Base-by-base conservation (phyloP, 2,113 vertebrate genomes). In the Austrofundulus limnaeus region DNA sequence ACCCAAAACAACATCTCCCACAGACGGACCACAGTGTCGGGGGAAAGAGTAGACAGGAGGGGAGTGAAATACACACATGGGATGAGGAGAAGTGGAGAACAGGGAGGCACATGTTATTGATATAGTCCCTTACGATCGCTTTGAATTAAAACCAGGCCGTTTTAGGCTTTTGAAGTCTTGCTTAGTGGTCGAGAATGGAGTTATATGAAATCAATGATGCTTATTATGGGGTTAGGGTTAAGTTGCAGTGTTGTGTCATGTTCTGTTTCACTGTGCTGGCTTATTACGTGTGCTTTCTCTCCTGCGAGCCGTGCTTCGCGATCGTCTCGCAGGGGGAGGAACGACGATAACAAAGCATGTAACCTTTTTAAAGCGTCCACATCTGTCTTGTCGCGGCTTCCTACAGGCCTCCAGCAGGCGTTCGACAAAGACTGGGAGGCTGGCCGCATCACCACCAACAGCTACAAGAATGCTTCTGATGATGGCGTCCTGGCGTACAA, bases 401-500 rank as follows among this genome's bases (percentile, higher is more conserved):
- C 47, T 20, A 49, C 82, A 99, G 97, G 95, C 75, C 93, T 99
- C 72, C 97, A 99, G 89, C 93, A 96, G 70, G 95, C 96, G 0
- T 99, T 99, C 75, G 97, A 99, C 89, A 94, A 85, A 0, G 97
- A 99, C 88, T 98, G 96, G 94, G 93, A 95, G 87, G 89, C 90
- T 0, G 95, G 96, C 66, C 94, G 91, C 84, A 98, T 99, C 84
- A 96, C 95, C 48, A 90, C 85, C 57, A 94, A 85, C 87, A 95
- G 81, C 91, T 99, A 98, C 47, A 95, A 89, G 83, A 98, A 99
- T 24, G 97, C 94, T 76, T 98, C 97, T 0, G 96, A 98, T 0
- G 95, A 96, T 48, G 96, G 94, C 1, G 92, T 99, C 61, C 88
- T 99, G 75, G 97, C 97, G 48, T 98, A 98, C 83, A 98, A 98